Conservation (phyloP, 2,113 vertebrate genomes). For the Eulemur rufifrons region DNA sequence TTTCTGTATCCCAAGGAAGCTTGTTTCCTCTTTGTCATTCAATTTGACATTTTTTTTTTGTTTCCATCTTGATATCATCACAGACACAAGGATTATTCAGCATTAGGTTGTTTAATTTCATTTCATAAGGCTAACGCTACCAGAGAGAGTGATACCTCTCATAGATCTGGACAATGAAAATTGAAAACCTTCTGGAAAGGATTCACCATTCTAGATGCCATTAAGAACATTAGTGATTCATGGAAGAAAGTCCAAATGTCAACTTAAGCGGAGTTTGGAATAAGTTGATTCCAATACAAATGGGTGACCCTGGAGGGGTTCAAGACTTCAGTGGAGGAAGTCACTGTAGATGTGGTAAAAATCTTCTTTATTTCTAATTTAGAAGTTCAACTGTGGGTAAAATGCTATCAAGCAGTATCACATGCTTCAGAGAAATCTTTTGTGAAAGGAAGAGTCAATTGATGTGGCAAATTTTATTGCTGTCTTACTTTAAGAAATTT, state of each 20-base stretch:
- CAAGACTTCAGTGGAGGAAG: background rate
- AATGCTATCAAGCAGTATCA: background rate
- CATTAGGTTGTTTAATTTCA: too few relatives aligned
- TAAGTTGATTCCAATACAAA: background rate
- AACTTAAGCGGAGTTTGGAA: background rate
- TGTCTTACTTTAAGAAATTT: background rate
- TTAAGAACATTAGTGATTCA: background rate
- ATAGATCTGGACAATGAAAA: background rate
- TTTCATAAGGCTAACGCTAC: background rate
- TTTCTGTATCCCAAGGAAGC: too few relatives aligned
- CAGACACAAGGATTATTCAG: too few relatives aligned
- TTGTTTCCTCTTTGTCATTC: too few relatives aligned
- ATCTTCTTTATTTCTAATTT: background rate
- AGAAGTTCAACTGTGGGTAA: background rate
- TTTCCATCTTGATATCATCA: too few relatives aligned
- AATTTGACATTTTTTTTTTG: too few relatives aligned
- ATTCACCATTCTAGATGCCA: background rate
- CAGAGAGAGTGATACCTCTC: background rate
- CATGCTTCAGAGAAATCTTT: background rate
- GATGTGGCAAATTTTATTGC: background rate
- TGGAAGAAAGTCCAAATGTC: background rate
- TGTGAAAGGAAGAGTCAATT: background rate
- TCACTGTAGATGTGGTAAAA: background rate
- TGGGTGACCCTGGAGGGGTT: background rate
- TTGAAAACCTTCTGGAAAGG: background rate